These are phyloP conservation scores for Unio pictorum DNA, from an alignment of 2,888 invertebrate genomes.

Conservation along the genomic window DNA sequence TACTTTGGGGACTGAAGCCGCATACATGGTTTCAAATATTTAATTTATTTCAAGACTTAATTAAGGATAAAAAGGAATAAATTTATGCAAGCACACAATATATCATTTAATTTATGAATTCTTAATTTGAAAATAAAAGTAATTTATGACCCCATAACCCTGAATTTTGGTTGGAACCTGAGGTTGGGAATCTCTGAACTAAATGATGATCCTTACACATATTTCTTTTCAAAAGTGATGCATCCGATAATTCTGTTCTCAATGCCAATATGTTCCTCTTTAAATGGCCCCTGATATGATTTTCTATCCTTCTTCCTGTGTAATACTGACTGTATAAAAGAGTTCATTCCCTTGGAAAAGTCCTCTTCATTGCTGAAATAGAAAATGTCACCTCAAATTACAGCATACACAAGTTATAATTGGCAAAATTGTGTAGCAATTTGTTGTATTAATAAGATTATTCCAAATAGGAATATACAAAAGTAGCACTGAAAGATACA, in stretches of 20 bases:
- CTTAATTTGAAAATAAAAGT: not conserved
- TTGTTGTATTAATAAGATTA: no score
- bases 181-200: not conserved
- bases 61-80: no score
- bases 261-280: constrained; percentile 61
- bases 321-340: constrained; percentile 61
- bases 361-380: constrained; percentile 61
- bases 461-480: no score
- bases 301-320: constrained; percentile 54
- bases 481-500: no score
- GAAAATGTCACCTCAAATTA: not conserved
- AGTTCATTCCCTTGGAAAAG: constrained; percentile 68
- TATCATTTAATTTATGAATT: not conserved
- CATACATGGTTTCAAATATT: no score
- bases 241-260: constrained; percentile 70
- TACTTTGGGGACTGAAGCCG: no score
- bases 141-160: no score
- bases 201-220: constrained; percentile 57
- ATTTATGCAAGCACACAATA: no score
- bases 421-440: no score
- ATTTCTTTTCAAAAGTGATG: constrained; percentile 70
- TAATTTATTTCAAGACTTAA: no score
- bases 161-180: no score
- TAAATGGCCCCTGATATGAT: constrained; percentile 43
- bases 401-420: no score